phyloP scores from a whole-genome alignment of 2,888 invertebrate genomes.

The Abrostola triplasia region DNA sequence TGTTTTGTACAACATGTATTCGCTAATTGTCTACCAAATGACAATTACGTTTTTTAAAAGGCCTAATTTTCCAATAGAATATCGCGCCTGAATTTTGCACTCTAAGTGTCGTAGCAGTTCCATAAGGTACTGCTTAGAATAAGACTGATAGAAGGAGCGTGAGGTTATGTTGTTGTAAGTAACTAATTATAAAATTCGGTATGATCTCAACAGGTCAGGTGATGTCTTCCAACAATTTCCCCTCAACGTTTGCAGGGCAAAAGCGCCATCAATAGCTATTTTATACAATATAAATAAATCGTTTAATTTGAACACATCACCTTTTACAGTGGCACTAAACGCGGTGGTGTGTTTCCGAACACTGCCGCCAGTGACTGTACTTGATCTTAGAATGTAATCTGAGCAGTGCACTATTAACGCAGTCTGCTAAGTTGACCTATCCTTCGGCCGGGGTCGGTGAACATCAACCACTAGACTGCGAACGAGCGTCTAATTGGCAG shows the following conservation, averaged over 20 bases:
- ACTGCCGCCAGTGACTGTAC: constrained; percentile 9
- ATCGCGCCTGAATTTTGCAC: constrained; percentile 10
- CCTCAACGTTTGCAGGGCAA: constrained; percentile 9
- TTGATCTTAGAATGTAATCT: constrained; percentile 8
- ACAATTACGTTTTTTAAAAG: background rate
- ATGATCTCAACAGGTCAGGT: constrained; percentile 57
- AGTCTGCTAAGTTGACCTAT: background rate
- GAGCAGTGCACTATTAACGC: background rate
- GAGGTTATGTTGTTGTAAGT: constrained; percentile 41
- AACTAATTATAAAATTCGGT: constrained; percentile 42
- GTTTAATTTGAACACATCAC: background rate
- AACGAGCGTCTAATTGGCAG: background rate
- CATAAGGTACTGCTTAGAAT: constrained; percentile 55
- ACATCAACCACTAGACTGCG: background rate
- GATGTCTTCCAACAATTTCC: constrained; percentile 67
- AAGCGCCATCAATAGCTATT: constrained; percentile 4
- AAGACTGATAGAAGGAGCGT: constrained; percentile 66
- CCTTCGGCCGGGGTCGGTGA: background rate
- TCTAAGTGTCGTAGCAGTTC: constrained; percentile 39
- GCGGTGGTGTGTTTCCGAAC: constrained; percentile 3
- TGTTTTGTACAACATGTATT: background rate
- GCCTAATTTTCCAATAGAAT: constrained; percentile 5
- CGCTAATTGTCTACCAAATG: background rate
- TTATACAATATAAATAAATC: constrained; percentile 10
- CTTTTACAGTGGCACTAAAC: no score